Percentiles rank a stretch among this genome's conserved stretches.
phyloP scores from a whole-genome alignment of 1,140 invertebrate genomes.

The Zaprionus ghesquierei region DNA sequence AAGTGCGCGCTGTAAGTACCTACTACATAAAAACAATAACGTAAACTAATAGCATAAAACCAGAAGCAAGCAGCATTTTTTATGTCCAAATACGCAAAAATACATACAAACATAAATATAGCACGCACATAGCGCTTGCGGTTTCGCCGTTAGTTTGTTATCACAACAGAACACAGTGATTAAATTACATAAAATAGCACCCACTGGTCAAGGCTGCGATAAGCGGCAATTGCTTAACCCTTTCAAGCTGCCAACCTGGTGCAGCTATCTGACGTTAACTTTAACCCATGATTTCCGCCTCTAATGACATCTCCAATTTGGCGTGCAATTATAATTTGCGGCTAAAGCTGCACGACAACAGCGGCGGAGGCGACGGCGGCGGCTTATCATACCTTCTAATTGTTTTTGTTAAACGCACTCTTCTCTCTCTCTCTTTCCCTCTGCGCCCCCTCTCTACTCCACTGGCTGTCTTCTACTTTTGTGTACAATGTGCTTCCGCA shows the following conservation, averaged over 20 bases:
- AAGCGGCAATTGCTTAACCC: slow-evolving; percentile 25
- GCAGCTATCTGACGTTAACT: neutral
- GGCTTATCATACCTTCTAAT: neutral
- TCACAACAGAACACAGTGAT: slow-evolving; percentile 26
- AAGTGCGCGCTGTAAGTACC: slow-evolving; percentile 95
- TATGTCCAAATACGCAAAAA: no score
- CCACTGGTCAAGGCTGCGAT: slow-evolving; percentile 47
- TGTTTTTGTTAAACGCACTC: neutral
- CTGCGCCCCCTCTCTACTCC: neutral
- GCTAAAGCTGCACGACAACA: neutral
- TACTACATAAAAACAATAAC: slow-evolving; percentile 48
- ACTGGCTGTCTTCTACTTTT: neutral
- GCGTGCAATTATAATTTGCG: neutral
- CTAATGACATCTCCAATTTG: neutral
- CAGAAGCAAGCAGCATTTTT: neutral
- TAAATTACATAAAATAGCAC: slow-evolving; percentile 32
- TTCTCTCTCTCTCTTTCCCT: neutral
- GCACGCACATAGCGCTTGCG: neutral
- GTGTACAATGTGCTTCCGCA: slow-evolving; percentile 17
- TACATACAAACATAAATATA: neutral
- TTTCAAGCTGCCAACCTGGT: neutral
- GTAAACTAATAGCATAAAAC: neutral
- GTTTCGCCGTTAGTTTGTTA: neutral
- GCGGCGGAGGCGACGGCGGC: neutral
- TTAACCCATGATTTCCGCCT: neutral